These are phyloP conservation scores for Noctuana brunneofusca DNA, from an alignment of 2,888 invertebrate species.

Conservation along the genomic window DNA sequence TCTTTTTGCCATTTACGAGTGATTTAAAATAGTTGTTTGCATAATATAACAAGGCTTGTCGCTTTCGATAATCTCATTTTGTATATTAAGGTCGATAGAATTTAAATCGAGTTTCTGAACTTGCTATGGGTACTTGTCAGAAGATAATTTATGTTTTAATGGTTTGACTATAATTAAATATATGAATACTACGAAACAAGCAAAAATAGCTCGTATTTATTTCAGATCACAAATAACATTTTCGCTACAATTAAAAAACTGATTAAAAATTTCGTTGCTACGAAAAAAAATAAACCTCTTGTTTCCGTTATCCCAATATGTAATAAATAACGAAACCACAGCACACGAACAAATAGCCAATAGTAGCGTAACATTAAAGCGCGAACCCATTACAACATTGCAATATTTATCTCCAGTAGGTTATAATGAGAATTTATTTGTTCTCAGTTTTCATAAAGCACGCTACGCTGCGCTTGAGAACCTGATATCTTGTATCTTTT, in stretches of 20 bases:
- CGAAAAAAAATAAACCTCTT: slow-evolving; percentile 19
- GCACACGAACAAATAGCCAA: slow-evolving; percentile 47
- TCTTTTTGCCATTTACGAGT: slow-evolving; percentile 64
- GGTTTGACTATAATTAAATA: too few species aligned
- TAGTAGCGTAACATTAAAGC: slow-evolving; percentile 62
- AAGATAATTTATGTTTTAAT: too few species aligned
- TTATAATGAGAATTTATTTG: slow-evolving; percentile 74
- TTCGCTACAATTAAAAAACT: background rate
- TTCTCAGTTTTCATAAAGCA: slow-evolving; percentile 70
- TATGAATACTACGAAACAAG: background rate
- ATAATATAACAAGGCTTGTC: slow-evolving; percentile 68
- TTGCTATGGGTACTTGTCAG: slow-evolving; percentile 54
- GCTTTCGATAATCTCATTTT: slow-evolving; percentile 62
- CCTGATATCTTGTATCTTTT: slow-evolving; percentile 58
- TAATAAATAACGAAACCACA: slow-evolving; percentile 35
- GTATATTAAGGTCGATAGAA: slow-evolving; percentile 55
- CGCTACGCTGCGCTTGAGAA: slow-evolving; percentile 54
- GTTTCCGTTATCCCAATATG: slow-evolving; percentile 31
- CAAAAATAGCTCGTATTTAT: background rate
- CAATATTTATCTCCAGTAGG: slow-evolving; percentile 67
- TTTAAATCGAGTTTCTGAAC: slow-evolving; percentile 64
- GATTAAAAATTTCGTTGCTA: slow-evolving; percentile 20
- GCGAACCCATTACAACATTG: slow-evolving; percentile 67
- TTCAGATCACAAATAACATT: background rate
- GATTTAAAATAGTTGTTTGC: slow-evolving; percentile 66